These are phyloP conservation scores for Merodon equestris DNA, from an alignment of 2,888 invertebrate genomes.

Conservation along the genomic window DNA sequence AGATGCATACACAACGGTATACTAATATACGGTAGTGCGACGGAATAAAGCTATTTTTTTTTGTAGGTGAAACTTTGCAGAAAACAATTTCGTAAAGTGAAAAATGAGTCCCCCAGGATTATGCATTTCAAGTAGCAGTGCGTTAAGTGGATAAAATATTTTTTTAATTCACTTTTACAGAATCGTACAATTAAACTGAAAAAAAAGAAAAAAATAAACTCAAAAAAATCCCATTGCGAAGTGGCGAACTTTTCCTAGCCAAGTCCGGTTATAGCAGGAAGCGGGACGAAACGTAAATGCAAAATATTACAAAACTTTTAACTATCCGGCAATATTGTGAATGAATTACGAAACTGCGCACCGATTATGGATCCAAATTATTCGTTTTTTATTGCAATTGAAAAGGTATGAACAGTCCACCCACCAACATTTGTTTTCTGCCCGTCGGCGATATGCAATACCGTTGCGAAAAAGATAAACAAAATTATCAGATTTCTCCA, in stretches of 20 bases:
- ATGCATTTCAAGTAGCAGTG: constrained; percentile 32
- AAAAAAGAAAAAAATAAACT: too few relatives aligned
- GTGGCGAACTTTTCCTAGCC: too few relatives aligned
- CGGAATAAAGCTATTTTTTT: constrained; percentile 13
- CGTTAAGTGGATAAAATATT: constrained; percentile 41
- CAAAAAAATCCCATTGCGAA: too few relatives aligned
- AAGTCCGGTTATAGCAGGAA: too few relatives aligned
- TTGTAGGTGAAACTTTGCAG: constrained; percentile 28
- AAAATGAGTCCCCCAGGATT: constrained; percentile 28
- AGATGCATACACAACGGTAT: constrained; percentile 9
- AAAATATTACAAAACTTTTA: background rate
- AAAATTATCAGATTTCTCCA: constrained; percentile 13
- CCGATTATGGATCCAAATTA: too few relatives aligned
- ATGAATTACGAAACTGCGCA: background rate
- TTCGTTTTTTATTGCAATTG: too few relatives aligned
- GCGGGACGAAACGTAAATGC: too few relatives aligned
- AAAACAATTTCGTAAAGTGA: constrained; percentile 50
- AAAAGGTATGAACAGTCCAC: constrained; percentile 10
- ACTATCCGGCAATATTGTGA: constrained; percentile 15
- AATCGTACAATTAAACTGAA: too few relatives aligned
- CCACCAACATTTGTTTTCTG: constrained; percentile 58
- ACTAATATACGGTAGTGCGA: constrained; percentile 18
- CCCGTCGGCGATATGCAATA: constrained; percentile 25
- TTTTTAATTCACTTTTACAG: constrained; percentile 19
- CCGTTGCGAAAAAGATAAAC: background rate